Base-by-base conservation (phyloP, 2,797 vertebrate genomes). In the Graptemys geographica region DNA sequence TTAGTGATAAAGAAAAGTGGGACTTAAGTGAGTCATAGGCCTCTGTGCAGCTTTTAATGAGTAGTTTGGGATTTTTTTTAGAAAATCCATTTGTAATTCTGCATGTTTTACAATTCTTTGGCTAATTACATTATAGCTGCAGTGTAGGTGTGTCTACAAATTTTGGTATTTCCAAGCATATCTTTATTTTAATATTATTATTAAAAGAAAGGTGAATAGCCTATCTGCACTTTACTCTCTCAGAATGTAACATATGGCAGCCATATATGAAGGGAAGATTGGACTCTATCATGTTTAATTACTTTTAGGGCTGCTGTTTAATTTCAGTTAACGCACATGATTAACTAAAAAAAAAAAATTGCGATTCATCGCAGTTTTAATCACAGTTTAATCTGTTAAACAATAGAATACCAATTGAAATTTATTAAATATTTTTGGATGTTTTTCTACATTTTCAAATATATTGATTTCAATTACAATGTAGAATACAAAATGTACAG, bases 131-230 rank as follows among this genome's bases (percentile, higher is more conserved):
- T 0, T 2, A 81, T 81, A 94, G 59, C 80, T 86, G 83, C 52
- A 88, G 93, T 96, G 80, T 93, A 91, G 83, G 82, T 12, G 95
- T 90, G 79, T 86, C 90, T 95, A 88, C 84, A 94, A 56, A 19
- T 53, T 76, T 78, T 89, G 56, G 28, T 85, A 83, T 89, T 92
- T 69, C 16, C 33, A 69, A 69, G 62, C 62, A 69, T 69, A 69
- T n/a, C 33, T n/a, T 69, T 69, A 51, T 51, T 59, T 83, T 88
- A 86, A 78, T 51, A 78, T 16, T 33, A 33, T 44, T 51, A 33
- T 52, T 79, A 33, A 52, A 81, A 53, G 78, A 89, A 95, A 93
- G 12, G 65, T 84, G 90, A 83, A 91, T 92, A 90, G 82, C 2
- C n/a, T 79, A 33, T 49, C 57, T 62, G 49, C 44, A 27, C 74